phyloP scores from a whole-genome alignment of 2,797 vertebrate genomes.

The Poliocrania exsul region DNA sequence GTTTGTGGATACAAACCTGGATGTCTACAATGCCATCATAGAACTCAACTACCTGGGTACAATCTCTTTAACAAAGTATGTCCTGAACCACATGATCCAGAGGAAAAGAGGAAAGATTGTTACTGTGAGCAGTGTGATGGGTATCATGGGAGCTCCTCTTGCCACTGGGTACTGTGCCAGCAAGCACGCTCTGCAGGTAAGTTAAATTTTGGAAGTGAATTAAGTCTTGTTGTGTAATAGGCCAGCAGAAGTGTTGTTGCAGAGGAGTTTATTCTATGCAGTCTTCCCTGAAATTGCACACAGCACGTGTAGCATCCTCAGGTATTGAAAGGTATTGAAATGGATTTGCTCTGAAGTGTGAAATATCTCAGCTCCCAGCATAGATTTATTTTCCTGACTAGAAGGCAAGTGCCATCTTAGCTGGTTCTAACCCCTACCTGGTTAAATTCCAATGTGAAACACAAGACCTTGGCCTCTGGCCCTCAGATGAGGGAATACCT shows the following conservation, averaged over 20 bases:
- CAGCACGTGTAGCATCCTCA: neutral
- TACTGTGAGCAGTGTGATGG: slow-evolving; percentile 87
- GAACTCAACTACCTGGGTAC: slow-evolving; percentile 94
- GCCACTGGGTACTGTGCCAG: slow-evolving; percentile 88
- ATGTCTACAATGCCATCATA: slow-evolving; percentile 87
- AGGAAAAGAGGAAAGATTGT: slow-evolving; percentile 85
- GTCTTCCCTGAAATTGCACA: neutral
- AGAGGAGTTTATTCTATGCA: neutral
- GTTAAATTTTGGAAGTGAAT: neutral
- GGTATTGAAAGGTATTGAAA: neutral
- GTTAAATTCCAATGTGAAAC: neutral
- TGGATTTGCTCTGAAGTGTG: neutral
- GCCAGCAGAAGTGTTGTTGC: neutral
- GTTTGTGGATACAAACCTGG: slow-evolving; percentile 83
- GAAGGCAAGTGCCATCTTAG: neutral
- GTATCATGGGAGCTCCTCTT: slow-evolving; percentile 82
- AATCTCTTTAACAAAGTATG: slow-evolving; percentile 88
- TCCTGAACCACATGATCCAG: slow-evolving; percentile 90
- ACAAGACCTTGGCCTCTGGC: neutral
- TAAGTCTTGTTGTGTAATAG: neutral
- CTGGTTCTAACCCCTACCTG: accelerated
- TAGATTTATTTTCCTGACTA: neutral
- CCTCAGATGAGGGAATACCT: neutral
- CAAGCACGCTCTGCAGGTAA: slow-evolving; percentile 93
- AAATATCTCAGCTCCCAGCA: neutral